Evolutionary conservation across 2,888 invertebrate species (phyloP), one percentile per base, ranked within the genome.

Genomic region (Magallana nippona): DNA sequence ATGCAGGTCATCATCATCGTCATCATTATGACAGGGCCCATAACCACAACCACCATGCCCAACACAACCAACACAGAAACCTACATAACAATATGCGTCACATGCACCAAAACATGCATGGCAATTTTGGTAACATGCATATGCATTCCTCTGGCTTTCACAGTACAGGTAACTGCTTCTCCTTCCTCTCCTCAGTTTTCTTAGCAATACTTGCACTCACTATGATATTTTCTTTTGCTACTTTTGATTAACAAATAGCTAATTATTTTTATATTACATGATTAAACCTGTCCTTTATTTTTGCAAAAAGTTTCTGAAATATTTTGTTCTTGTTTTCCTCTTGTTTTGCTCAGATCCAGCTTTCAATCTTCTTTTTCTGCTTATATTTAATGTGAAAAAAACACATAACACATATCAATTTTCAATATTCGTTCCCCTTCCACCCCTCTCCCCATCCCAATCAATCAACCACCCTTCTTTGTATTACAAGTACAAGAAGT

Each of bases 1-100:
- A 86, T 84, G 84, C 85, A 62, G 84, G 85, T 82, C 89, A 90
- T 83, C 86, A 86, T 83, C 87, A 88, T 82, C 89, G 89, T 83
- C 86, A 86, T 83, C 87, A 88, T 32, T 88, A 90, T 84, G 88
- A 88, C 63, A 60, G 79, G n/a, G 86, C 82, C 10, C 87, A 88
- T 81, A 89, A 89, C 71, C 84, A 82, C 27, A 79, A 80, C 78
- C 81, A 86, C 22, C 85, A 89, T 82, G 85, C 86, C 63, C 86
- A 86, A 82, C 84, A 88, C 55, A 82, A 79, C 15, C 89, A 89
- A 77, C 87, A 87, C 17, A 82, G 79, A 83, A 63, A 86, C 58
- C 80, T 85, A 83, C 81, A 88, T 44, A 80, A 86, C 27, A 79
- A 80, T 22, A 55, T 77, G 11, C 58, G 83, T 15, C 84, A 86